Base-by-base conservation (phyloP, 2,888 invertebrate genomes). In the Agapostemon virescens region DNA sequence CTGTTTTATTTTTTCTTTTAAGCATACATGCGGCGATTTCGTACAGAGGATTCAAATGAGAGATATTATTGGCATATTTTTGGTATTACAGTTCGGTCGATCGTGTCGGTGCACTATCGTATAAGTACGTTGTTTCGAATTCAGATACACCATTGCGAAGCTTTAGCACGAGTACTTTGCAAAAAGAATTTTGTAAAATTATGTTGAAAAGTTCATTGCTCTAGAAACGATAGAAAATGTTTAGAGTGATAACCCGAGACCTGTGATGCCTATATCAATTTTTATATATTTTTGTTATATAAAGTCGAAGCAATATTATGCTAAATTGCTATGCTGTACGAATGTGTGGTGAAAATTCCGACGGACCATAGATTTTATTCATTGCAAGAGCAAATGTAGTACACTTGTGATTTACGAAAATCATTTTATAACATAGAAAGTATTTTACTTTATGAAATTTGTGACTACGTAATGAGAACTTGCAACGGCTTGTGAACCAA, bases 281-380 rank as follows among this genome's bases (percentile, higher is more conserved):
- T 81, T 74, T 69, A 73, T 81, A 81, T 82, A 81, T 81, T 81
- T 74, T 76, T 81, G n/a, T 82, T 82, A 75, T 30, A 38, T 30
- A 26, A 11, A 36, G 17, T 30, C 30, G 17, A 58, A 58, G 30
- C 30, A 58, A 30, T 58, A 38, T 73, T 26, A n/a, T n/a, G 61
- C 36, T 58, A 36, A n/a, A n/a, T n/a, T 49, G 9, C 55, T 61
- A 58, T 61, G 36, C 33, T 17, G 30, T 76, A 55, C 4, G 7
- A 68, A 40, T 63, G 17, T 63, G 17, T 26, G 40, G n/a, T 38
- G n/a, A 1, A 58, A 23, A 79, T 71, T n/a, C 0, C 58, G 49
- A 71, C 0, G 15, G 63, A 26, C 17, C n/a, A 23, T 52, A 9
- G 30, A n/a, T 58, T 77, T 40, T 7, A 45, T 3, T 74, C 0